Percentiles rank a stretch among this genome's conserved stretches.
Conservation (phyloP, 2,113 vertebrate genomes). For the Azemiops feae region DNA sequence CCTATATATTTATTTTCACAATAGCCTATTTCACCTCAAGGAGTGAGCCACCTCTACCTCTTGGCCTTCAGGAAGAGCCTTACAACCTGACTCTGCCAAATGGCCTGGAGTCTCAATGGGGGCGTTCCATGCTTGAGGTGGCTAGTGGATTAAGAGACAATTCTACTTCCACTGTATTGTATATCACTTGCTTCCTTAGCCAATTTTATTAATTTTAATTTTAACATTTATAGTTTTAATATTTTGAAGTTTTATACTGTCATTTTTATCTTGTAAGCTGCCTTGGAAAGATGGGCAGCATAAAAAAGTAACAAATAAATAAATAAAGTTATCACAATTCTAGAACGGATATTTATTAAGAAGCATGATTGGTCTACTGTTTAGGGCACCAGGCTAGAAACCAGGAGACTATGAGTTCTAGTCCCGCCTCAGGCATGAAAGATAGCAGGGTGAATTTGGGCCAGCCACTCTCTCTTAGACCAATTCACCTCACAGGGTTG, state of each 20-base stretch:
- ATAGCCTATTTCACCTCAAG: too few species aligned
- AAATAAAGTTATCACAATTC: not conserved
- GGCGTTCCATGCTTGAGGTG: not conserved
- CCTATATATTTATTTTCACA: not conserved
- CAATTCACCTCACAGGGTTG: not conserved
- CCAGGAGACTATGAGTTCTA: not conserved
- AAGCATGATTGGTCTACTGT: not conserved
- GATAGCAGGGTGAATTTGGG: not conserved
- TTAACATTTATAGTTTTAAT: not conserved
- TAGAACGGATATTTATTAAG: not conserved
- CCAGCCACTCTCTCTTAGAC: not conserved
- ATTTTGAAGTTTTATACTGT: not conserved
- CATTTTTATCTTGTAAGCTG: not conserved
- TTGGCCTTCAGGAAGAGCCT: too few species aligned
- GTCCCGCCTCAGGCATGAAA: not conserved
- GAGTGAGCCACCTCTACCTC: too few species aligned
- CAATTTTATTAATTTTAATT: not conserved
- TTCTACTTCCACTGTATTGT: not conserved
- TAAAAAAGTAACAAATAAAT: not conserved
- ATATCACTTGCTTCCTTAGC: not conserved
- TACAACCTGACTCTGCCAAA: too few species aligned
- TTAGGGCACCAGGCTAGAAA: not conserved
- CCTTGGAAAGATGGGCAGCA: too few species aligned
- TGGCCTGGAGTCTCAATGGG: not conserved
- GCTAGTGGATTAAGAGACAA: not conserved